These are phyloP conservation scores for Siphlonurus alternatus DNA, from an alignment of 2,888 invertebrate species.

Conservation along the genomic window DNA sequence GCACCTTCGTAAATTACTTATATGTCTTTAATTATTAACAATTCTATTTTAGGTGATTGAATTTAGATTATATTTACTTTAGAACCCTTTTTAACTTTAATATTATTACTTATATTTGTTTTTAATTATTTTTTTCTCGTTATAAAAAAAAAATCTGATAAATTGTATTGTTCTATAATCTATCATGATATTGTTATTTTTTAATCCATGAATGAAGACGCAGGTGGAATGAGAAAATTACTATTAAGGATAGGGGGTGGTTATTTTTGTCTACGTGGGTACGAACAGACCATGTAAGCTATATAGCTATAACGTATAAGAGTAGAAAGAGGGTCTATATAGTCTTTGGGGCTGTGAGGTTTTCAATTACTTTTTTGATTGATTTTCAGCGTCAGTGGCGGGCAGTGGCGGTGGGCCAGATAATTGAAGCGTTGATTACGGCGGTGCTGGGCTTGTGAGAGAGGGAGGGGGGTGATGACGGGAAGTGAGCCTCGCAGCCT, in stretches of 20 bases:
- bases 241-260: background rate
- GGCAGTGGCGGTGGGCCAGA: conserved; percentile 9
- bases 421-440: conserved; percentile 14
- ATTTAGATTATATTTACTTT: no score
- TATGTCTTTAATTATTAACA: no score
- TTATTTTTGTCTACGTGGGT: background rate
- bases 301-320: background rate
- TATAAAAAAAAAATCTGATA: no score
- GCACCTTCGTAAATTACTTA: no score
- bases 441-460: no score
- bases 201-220: background rate
- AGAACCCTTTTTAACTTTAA: no score
- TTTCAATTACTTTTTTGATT: conserved; percentile 11
- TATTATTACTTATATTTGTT: no score
- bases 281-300: background rate
- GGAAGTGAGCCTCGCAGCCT: background rate
- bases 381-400: conserved; percentile 8
- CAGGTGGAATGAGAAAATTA: background rate
- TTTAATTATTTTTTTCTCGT: no score
- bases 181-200: background rate
- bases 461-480: background rate
- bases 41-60: no score
- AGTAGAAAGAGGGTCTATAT: background rate
- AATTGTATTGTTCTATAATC: no score
- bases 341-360: conserved; percentile 6